phyloP scores from a whole-genome alignment of 2,888 invertebrate species.

The Melanostoma mellinum region DNA sequence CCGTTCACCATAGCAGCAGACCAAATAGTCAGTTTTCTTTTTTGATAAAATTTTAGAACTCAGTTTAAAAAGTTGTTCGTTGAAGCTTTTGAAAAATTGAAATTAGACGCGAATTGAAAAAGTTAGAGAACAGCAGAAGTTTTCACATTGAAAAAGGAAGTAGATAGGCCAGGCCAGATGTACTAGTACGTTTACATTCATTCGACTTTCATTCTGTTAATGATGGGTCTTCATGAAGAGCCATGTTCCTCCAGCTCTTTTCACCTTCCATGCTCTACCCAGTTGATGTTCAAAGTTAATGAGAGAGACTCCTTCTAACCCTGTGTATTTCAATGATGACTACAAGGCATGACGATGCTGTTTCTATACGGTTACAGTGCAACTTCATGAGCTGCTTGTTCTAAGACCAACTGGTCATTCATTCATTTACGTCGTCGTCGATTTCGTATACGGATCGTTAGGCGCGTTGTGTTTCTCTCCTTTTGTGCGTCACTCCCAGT shows the following conservation, averaged over 20 bases:
- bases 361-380: slow-evolving; percentile 36
- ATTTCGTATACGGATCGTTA: slow-evolving; percentile 53
- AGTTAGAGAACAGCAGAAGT: slow-evolving; percentile 56
- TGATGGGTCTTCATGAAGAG: slow-evolving; percentile 17
- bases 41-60: slow-evolving; percentile 43
- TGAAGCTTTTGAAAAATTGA: slow-evolving; percentile 68
- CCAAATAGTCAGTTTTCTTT: slow-evolving; percentile 1
- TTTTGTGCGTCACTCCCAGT: slow-evolving; percentile 41
- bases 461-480: slow-evolving; percentile 34
- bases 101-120: slow-evolving; percentile 72
- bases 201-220: slow-evolving; percentile 41
- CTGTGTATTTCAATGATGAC: slow-evolving; percentile 2
- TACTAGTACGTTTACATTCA: slow-evolving; percentile 20
- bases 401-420: slow-evolving; percentile 39
- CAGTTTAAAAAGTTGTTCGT: slow-evolving; percentile 52
- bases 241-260: background rate
- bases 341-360: slow-evolving; percentile 19
- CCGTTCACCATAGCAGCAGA: background rate
- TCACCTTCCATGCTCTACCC: slow-evolving; percentile 19
- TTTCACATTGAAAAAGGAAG: slow-evolving; percentile 12
- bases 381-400: slow-evolving; percentile 29
- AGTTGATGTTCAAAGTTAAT: slow-evolving; percentile 59
- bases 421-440: slow-evolving; percentile 19
- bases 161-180: slow-evolving; percentile 47
- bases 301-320: slow-evolving; percentile 31